phyloP scores from a whole-genome alignment of 2,888 invertebrate species.

The Labia minor region DNA sequence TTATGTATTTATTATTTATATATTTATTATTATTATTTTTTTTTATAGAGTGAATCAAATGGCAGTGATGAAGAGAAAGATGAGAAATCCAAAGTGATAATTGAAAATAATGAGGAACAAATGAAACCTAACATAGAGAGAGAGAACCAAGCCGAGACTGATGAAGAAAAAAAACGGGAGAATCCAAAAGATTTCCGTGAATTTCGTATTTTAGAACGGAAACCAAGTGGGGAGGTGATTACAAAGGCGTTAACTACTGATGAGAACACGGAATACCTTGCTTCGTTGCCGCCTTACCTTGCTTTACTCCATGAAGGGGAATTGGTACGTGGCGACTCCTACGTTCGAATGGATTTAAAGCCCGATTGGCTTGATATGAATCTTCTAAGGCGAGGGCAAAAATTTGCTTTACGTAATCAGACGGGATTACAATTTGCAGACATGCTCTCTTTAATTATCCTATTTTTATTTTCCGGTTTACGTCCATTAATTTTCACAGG shows the following conservation, averaged over 20 bases:
- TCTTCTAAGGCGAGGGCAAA: constrained; percentile 38
- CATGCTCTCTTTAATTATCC: constrained; percentile 35
- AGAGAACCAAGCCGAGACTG: not conserved
- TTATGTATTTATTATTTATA: too few relatives aligned
- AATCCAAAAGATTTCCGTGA: not conserved
- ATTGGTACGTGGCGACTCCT: constrained; percentile 29
- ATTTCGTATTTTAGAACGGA: not conserved
- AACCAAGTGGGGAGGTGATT: not conserved
- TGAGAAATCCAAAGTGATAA: too few relatives aligned
- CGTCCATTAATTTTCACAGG: constrained; percentile 39
- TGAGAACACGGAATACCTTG: not conserved
- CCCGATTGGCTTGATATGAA: constrained; percentile 39
- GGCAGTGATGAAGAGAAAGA: too few relatives aligned
- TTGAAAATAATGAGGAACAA: too few relatives aligned
- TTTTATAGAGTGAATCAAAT: too few relatives aligned
- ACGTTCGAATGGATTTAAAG: constrained; percentile 26
- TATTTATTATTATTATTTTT: too few relatives aligned
- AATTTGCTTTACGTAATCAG: constrained; percentile 37
- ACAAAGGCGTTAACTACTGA: not conserved
- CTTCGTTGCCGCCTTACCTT: constrained; percentile 18
- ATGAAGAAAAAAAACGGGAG: not conserved
- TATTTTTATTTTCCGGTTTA: constrained; percentile 37
- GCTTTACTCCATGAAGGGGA: constrained; percentile 16
- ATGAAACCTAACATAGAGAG: not conserved
- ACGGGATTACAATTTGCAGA: constrained; percentile 34